Conservation (phyloP, 2,888 invertebrate species). For the Schizotus pectinicornis region DNA sequence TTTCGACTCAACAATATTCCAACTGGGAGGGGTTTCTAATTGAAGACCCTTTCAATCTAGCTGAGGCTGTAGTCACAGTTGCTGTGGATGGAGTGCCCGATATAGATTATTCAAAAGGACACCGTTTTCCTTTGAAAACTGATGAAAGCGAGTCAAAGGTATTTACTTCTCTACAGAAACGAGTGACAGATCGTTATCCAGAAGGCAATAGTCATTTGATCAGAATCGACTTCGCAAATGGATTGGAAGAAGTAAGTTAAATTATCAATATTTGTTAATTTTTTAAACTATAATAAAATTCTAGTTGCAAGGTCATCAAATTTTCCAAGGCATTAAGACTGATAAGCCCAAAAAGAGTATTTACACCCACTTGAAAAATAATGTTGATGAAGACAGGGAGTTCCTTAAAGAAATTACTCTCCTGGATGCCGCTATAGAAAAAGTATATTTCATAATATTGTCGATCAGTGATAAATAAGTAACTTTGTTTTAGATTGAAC, state of each 20-base stretch:
- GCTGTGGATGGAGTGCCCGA: constrained; percentile 72
- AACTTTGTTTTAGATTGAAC: constrained; percentile 12
- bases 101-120: constrained; percentile 62
- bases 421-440: constrained; percentile 64
- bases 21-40: constrained; percentile 75
- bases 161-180: constrained; percentile 64
- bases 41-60: constrained; percentile 72
- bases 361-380: constrained; percentile 47
- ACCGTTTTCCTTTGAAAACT: constrained; percentile 64
- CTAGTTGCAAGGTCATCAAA: constrained; percentile 57
- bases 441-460: constrained; percentile 49
- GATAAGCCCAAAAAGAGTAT: constrained; percentile 45
- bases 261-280: no score
- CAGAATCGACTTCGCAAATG: constrained; percentile 69
- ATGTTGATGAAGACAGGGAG: constrained; percentile 66
- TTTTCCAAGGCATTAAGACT: constrained; percentile 49
- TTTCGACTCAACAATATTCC: constrained; percentile 72
- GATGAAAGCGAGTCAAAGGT: constrained; percentile 70
- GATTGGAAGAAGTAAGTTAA: constrained; percentile 68
- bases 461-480: neutral
- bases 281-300: no score
- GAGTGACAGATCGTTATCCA: constrained; percentile 67
- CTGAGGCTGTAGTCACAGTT: constrained; percentile 74
- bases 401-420: constrained; percentile 69
- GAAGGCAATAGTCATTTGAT: constrained; percentile 67